Percentiles rank a stretch among this genome's conserved stretches.
These are phyloP conservation scores for Periophthalmus modestus DNA, from an alignment of 2,113 vertebrate species.

Conservation along the genomic window DNA sequence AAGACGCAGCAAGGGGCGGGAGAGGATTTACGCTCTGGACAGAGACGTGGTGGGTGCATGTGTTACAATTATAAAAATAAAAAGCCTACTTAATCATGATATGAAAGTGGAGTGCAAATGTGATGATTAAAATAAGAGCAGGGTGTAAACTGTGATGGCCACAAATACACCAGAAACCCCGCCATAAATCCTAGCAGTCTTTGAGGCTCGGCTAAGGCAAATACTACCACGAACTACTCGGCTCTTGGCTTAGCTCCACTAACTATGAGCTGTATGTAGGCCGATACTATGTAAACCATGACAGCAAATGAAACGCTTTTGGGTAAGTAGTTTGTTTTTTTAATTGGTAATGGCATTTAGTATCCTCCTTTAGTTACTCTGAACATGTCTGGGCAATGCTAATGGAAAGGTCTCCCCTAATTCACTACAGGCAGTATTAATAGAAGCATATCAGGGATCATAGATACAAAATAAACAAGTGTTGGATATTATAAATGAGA, in stretches of 20 bases:
- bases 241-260: constrained; percentile 41
- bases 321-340: neutral
- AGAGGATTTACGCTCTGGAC: constrained; percentile 49
- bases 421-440: constrained; percentile 55
- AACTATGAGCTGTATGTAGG: constrained; percentile 29
- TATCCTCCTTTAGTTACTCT: constrained; percentile 5
- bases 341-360: neutral
- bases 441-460: constrained; percentile 51
- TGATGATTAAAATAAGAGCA: constrained; percentile 63
- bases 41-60: constrained; percentile 41
- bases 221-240: constrained; percentile 65
- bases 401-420: constrained; percentile 13
- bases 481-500: constrained; percentile 37
- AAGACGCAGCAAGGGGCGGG: constrained; percentile 12
- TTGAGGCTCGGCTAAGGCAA: constrained; percentile 51
- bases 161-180: constrained; percentile 67
- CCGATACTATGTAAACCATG: neutral
- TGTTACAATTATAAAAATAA: constrained; percentile 73
- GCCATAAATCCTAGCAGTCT: constrained; percentile 63
- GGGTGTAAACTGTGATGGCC: constrained; percentile 52
- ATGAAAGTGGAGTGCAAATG: constrained; percentile 70
- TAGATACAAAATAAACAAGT: constrained; percentile 71
- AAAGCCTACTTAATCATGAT: constrained; percentile 75
- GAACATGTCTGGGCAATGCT: constrained; percentile 12
- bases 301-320: neutral